Conservation (phyloP, 2,113 vertebrate genomes). For the Tretioscincus oriximinensis region DNA sequence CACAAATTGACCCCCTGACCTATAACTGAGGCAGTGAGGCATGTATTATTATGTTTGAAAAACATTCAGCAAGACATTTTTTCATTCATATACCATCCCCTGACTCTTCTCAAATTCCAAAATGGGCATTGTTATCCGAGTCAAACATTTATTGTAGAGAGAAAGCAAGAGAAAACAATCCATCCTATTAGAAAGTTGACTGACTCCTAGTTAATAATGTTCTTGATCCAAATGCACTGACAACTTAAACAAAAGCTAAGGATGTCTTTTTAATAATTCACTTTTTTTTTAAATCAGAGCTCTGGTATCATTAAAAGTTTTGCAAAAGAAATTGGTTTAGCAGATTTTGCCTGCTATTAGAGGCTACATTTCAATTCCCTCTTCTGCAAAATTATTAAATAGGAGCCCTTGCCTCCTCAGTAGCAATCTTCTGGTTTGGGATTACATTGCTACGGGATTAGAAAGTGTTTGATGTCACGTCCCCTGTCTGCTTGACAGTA, state of each 20-base stretch:
- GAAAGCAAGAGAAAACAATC: not conserved
- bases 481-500: not conserved
- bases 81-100: not conserved
- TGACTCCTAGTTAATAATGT: not conserved
- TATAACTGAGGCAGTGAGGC: no score
- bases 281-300: no score
- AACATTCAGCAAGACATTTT: not conserved
- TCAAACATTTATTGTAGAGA: constrained; percentile 1
- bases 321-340: no score
- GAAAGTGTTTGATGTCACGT: no score
- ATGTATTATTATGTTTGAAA: not conserved
- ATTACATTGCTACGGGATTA: no score
- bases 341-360: no score
- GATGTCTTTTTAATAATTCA: not conserved
- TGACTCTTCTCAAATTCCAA: not conserved
- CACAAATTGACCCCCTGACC: no score
- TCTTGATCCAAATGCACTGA: not conserved
- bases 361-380: no score
- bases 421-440: no score
- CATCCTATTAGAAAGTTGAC: not conserved
- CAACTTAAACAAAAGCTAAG: not conserved
- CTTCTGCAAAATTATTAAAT: no score
- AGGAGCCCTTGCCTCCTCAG: no score
- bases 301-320: no score
- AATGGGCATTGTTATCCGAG: not conserved